Evolutionary conservation across 2,113 vertebrate species (phyloP).

Genomic region (Nerophis ophidion): DNA sequence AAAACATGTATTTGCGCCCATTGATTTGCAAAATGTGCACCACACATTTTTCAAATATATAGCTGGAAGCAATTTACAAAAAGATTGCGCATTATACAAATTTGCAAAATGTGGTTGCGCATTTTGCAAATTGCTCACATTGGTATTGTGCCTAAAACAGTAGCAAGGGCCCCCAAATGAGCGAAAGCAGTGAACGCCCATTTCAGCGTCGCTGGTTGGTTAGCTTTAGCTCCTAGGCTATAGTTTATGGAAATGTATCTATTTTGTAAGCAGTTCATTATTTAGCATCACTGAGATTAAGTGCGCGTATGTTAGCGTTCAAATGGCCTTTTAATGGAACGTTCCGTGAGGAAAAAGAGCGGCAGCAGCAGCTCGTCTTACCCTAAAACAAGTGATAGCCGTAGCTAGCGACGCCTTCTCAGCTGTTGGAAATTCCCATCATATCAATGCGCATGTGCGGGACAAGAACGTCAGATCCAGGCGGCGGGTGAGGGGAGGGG

Average conservation of each 20-base stretch:
- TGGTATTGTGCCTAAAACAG: no score
- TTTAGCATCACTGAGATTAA: accelerated
- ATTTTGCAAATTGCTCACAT: no score
- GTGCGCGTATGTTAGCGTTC: neutral
- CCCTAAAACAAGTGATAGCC: slow-evolving; percentile 61
- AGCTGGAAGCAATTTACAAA: no score
- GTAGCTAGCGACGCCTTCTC: slow-evolving; percentile 61
- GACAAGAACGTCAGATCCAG: slow-evolving; percentile 49
- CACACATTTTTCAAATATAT: no score
- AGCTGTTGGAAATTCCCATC: slow-evolving; percentile 69
- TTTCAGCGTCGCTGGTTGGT: slow-evolving; percentile 59
- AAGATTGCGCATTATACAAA: no score
- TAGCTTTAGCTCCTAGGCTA: slow-evolving; percentile 44
- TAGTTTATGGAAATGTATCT: slow-evolving; percentile 3
- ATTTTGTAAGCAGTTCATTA: neutral
- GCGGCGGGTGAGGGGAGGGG: slow-evolving; percentile 25
- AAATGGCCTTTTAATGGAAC: neutral
- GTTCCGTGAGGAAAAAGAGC: slow-evolving; percentile 14
- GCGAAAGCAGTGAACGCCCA: slow-evolving; percentile 64
- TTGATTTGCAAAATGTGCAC: no score
- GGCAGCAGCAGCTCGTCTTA: slow-evolving; percentile 48
- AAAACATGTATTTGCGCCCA: no score
- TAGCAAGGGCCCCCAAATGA: slow-evolving; percentile 15
- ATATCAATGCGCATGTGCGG: slow-evolving; percentile 58
- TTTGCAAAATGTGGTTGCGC: no score